These are phyloP conservation scores for Callocephalon fimbriatum DNA, from an alignment of 2,113 vertebrate species.

Conservation along the genomic window DNA sequence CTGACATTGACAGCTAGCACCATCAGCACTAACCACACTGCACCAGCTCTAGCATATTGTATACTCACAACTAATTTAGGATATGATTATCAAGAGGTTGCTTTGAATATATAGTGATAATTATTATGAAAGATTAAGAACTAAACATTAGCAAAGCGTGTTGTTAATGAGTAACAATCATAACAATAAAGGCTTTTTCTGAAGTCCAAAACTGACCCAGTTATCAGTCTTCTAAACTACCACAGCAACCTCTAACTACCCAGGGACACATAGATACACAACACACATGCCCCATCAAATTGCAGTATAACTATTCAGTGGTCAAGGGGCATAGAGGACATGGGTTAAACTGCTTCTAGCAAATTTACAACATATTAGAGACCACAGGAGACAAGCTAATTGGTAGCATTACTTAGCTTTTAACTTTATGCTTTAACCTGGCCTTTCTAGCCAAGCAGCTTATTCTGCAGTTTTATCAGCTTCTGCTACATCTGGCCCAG, in stretches of 20 bases:
- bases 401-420: neutral
- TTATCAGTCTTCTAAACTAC: neutral
- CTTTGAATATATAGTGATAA: neutral
- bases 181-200: neutral
- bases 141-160: neutral
- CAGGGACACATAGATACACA: neutral
- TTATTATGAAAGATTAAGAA: neutral
- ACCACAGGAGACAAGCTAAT: neutral
- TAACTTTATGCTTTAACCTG: neutral
- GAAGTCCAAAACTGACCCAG: neutral
- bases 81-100: neutral
- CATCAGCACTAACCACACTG: neutral
- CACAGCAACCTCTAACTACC: neutral
- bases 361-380: neutral
- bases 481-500: neutral
- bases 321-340: neutral
- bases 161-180: neutral
- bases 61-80: neutral
- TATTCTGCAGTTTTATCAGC: neutral
- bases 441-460: neutral
- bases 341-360: neutral
- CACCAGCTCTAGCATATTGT: neutral
- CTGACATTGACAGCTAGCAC: neutral
- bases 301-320: neutral
- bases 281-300: fast-evolving